Evolutionary conservation across 2,888 invertebrate genomes (phyloP).

Genomic region (Cheilosia vulpina): DNA sequence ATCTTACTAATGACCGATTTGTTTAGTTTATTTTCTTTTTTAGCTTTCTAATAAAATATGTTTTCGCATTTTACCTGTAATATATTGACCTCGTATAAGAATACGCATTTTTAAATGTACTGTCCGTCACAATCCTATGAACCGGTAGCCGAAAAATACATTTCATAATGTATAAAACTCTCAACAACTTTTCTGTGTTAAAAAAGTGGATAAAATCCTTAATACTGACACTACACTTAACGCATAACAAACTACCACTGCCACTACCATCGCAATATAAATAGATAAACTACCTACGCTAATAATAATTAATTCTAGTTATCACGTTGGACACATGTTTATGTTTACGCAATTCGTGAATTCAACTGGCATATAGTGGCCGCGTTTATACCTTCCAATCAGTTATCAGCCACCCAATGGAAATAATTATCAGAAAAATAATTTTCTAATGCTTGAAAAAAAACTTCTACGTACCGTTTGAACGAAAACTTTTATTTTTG

Average conservation of each 20-base stretch:
- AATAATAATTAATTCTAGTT: too few relatives aligned
- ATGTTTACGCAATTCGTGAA: neutral
- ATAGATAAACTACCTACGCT: slow-evolving; percentile 10
- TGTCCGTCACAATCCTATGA: neutral
- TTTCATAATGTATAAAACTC: slow-evolving; percentile 18
- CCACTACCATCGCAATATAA: neutral
- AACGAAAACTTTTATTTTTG: neutral
- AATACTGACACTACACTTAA: neutral
- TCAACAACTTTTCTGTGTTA: neutral
- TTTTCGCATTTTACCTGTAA: slow-evolving; percentile 27
- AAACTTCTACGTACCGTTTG: slow-evolving; percentile 8
- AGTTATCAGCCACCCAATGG: neutral
- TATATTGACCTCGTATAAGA: neutral
- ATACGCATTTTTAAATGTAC: neutral
- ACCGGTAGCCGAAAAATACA: neutral
- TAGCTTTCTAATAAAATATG: neutral
- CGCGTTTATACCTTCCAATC: slow-evolving; percentile 12
- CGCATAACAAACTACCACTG: neutral
- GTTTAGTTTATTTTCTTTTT: neutral
- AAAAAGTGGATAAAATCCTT: neutral
- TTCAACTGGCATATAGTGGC: neutral
- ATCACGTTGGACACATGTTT: neutral
- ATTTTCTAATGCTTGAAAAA: too few relatives aligned
- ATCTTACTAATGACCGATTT: neutral
- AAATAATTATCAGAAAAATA: neutral